phyloP scores from a whole-genome alignment of 2,797 vertebrate genomes.

The Propithecus perrieri region DNA sequence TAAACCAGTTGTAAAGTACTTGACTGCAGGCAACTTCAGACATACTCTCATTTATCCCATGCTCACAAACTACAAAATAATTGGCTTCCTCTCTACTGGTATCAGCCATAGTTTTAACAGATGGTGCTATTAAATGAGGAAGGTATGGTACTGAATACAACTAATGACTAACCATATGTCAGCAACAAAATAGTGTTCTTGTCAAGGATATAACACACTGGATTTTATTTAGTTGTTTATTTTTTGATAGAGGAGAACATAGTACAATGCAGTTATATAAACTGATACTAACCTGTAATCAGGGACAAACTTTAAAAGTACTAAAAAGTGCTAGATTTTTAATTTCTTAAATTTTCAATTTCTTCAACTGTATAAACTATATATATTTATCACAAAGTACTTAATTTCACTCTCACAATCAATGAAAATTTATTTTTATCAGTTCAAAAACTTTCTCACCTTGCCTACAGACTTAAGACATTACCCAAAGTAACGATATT shows the following conservation, averaged over 20 bases:
- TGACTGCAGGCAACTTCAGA: constrained; percentile 2
- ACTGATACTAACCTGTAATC: constrained; percentile 6
- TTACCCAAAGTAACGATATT: not conserved
- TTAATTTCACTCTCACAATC: not conserved
- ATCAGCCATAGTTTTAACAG: constrained; percentile 60
- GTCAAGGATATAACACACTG: not conserved
- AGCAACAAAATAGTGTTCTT: constrained; percentile 17
- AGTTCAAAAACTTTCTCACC: not conserved
- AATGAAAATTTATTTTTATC: not conserved
- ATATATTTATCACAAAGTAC: not conserved
- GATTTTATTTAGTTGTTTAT: constrained; percentile 55
- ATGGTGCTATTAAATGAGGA: constrained; percentile 56
- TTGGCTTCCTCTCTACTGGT: constrained; percentile 39
- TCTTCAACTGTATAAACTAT: not conserved
- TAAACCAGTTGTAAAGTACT: not conserved
- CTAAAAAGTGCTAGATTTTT: not conserved
- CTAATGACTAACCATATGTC: constrained; percentile 51
- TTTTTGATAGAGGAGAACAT: constrained; percentile 4
- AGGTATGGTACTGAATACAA: constrained; percentile 56
- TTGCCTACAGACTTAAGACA: not conserved
- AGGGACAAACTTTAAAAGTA: not conserved
- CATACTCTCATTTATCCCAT: constrained; percentile 1
- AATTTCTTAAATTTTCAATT: not conserved
- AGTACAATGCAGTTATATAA: not conserved
- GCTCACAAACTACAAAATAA: constrained; percentile 59